Conservation (phyloP, 2,113 vertebrate genomes). For the Calidris pugnax region DNA sequence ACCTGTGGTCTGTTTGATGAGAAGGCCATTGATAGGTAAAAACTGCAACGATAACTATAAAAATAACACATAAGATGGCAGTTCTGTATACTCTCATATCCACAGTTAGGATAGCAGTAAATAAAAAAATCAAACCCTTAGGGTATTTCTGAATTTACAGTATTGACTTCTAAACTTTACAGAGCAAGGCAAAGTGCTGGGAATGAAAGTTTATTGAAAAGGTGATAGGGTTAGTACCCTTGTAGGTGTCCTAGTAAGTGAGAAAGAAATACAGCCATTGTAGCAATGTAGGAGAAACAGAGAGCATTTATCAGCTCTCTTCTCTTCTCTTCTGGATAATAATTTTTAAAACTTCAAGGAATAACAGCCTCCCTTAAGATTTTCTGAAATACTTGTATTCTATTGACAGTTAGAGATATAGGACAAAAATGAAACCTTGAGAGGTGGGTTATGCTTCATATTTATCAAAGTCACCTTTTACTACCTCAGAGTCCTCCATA, state of each 20-base stretch:
- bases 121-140: background rate
- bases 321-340: background rate
- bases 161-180: background rate
- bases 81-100: background rate
- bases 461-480: slow-evolving; percentile 30
- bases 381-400: background rate
- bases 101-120: background rate
- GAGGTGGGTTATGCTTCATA: background rate
- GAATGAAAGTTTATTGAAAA: background rate
- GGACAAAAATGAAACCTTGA: slow-evolving; percentile 10
- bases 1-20: background rate
- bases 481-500: background rate
- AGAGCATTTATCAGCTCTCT: background rate
- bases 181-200: background rate
- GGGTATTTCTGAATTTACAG: background rate
- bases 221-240: background rate
- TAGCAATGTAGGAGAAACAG: background rate
- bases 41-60: background rate
- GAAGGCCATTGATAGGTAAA: background rate
- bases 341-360: background rate
- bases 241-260: background rate
- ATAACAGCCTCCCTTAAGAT: background rate
- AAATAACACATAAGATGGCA: background rate
- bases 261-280: background rate
- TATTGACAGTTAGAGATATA: background rate